Evolutionary conservation across 2,113 vertebrate genomes (phyloP).

Genomic region (Galbula dea): DNA sequence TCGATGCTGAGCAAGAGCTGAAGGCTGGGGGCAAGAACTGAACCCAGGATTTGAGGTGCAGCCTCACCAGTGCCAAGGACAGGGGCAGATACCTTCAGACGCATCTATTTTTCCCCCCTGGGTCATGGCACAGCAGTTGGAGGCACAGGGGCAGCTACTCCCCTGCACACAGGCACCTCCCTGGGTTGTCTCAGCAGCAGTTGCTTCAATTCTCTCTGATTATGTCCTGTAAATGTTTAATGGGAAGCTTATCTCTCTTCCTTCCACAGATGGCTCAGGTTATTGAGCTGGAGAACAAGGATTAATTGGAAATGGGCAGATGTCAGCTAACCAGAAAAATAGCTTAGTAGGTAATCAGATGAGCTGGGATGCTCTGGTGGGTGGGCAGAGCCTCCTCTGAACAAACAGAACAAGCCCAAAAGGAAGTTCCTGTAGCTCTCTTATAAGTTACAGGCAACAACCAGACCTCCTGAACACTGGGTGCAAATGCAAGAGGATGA

Average conservation of each 20-base stretch:
- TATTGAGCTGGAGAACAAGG: neutral
- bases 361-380: neutral
- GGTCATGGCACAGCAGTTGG: neutral
- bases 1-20: too few relatives aligned
- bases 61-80: too few relatives aligned
- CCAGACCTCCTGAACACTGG: rapidly evolving
- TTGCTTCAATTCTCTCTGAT: neutral
- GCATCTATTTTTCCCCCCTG: rapidly evolving
- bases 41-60: too few relatives aligned
- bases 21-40: too few relatives aligned
- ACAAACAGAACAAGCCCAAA: neutral
- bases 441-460: neutral
- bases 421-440: neutral
- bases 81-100: neutral
- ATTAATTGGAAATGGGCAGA: slow-evolving; percentile 42
- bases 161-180: neutral
- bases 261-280: slow-evolving; percentile 40
- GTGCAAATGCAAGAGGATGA: rapidly evolving
- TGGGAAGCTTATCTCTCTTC: slow-evolving; percentile 36
- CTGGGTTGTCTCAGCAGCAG: slow-evolving; percentile 6
- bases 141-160: neutral
- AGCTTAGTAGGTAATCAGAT: slow-evolving; percentile 8
- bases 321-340: slow-evolving; percentile 15
- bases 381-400: neutral
- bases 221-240: slow-evolving; percentile 52